Percentiles rank a stretch among this genome's conserved stretches.
phyloP scores from a whole-genome alignment of 2,797 vertebrate genomes.

The Hyperoplus immaculatus region DNA sequence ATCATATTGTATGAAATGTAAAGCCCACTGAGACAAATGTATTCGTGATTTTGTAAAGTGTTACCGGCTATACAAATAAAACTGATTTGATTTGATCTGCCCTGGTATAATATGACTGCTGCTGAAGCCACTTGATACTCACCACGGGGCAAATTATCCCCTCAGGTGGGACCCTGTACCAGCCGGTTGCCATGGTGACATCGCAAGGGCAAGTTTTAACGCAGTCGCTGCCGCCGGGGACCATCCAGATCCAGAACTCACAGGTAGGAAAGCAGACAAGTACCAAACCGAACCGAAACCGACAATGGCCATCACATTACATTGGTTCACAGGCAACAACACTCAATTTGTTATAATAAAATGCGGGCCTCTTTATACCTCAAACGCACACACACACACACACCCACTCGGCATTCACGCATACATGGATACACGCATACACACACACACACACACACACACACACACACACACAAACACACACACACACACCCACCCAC shows the following conservation, averaged over 20 bases:
- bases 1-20: too few relatives aligned
- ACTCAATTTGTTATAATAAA: slow-evolving; percentile 61
- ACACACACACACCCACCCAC: too few relatives aligned
- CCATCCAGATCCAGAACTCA: slow-evolving; percentile 97
- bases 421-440: too few relatives aligned
- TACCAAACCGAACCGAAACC: too few relatives aligned
- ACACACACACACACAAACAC: too few relatives aligned
- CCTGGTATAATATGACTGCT: slow-evolving; percentile 15
- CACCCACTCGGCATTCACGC: too few relatives aligned
- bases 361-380: slow-evolving; percentile 46
- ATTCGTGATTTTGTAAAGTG: too few relatives aligned
- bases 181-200: slow-evolving; percentile 99
- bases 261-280: slow-evolving; percentile 87
- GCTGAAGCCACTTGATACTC: slow-evolving; percentile 71
- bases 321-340: slow-evolving; percentile 18
- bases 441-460: too few relatives aligned
- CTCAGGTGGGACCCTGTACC: slow-evolving; percentile 97
- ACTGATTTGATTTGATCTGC: too few relatives aligned
- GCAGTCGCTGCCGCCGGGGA: slow-evolving; percentile 93
- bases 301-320: not conserved
- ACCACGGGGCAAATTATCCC: slow-evolving; percentile 75
- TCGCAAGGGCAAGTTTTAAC: slow-evolving; percentile 98
- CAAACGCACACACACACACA: not conserved
- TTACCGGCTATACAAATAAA: too few relatives aligned
- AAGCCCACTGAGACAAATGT: too few relatives aligned